These are phyloP conservation scores for Crossocerus cetratus DNA, from an alignment of 2,888 invertebrate species.

Conservation along the genomic window DNA sequence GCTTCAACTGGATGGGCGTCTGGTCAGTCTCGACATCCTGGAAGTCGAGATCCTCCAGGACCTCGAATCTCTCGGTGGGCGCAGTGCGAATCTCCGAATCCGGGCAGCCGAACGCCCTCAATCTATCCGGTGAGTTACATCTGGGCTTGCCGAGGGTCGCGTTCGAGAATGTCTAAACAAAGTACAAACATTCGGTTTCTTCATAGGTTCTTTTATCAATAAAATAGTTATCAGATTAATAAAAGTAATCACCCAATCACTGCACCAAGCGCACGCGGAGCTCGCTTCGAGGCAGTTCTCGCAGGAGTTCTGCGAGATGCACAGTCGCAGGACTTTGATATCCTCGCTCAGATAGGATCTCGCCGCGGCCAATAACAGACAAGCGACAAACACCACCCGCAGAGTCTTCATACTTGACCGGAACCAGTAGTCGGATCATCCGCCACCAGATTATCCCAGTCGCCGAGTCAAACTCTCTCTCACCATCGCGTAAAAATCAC, in stretches of 20 bases:
- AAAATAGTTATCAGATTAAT: not conserved
- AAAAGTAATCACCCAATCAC: conserved; percentile 61
- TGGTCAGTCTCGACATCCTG: conserved; percentile 78
- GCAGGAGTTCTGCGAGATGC: conserved; percentile 60
- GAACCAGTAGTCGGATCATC: too few species aligned
- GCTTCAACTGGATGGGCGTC: conserved; percentile 82
- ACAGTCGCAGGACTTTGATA: conserved; percentile 39
- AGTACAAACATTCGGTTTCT: too few species aligned
- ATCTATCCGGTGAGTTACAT: conserved; percentile 59
- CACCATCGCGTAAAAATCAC: too few species aligned
- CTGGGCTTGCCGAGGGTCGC: conserved; percentile 58
- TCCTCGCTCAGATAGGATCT: not conserved
- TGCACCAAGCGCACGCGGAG: conserved; percentile 66
- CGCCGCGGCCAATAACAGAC: not conserved
- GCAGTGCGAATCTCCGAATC: conserved; percentile 47
- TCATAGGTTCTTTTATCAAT: too few species aligned
- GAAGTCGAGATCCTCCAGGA: conserved; percentile 74
- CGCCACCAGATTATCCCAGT: too few species aligned
- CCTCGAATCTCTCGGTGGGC: conserved; percentile 27
- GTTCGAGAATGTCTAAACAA: conserved; percentile 57
- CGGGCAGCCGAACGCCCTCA: conserved; percentile 61
- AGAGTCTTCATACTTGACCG: conserved; percentile 11
- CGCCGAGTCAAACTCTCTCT: too few species aligned
- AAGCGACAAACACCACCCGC: not conserved
- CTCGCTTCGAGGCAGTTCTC: conserved; percentile 62